phyloP scores from a whole-genome alignment of 2,888 invertebrate genomes.

The Nemapogon koenigi region DNA sequence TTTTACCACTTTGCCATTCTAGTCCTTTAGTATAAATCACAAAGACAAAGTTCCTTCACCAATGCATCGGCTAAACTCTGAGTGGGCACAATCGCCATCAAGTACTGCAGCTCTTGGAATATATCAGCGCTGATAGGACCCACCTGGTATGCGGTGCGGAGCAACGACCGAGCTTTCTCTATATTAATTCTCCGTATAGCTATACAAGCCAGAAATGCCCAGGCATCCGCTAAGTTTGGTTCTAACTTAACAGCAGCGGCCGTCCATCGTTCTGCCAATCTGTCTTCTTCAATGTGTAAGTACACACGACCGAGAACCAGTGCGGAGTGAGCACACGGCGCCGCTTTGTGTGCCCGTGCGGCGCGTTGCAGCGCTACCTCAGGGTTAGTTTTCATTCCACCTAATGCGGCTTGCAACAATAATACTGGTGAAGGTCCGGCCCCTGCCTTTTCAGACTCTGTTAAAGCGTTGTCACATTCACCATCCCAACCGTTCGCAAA shows the following conservation, averaged over 20 bases:
- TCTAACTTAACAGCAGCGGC: slow-evolving; percentile 42
- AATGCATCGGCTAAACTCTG: slow-evolving; percentile 33
- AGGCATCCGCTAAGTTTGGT: slow-evolving; percentile 44
- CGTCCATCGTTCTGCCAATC: slow-evolving; percentile 42
- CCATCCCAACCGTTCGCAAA: slow-evolving; percentile 36
- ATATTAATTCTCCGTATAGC: slow-evolving; percentile 35
- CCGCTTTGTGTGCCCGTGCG: slow-evolving; percentile 39
- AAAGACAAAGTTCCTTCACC: slow-evolving; percentile 38
- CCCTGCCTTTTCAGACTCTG: slow-evolving; percentile 35
- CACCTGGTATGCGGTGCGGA: slow-evolving; percentile 43
- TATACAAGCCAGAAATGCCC: slow-evolving; percentile 43
- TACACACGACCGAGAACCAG: slow-evolving; percentile 39
- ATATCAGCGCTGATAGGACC: slow-evolving; percentile 39
- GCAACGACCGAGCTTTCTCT: slow-evolving; percentile 35
- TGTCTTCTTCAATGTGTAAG: slow-evolving; percentile 27
- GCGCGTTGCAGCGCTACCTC: slow-evolving; percentile 39
- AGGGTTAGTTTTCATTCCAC: slow-evolving; percentile 27
- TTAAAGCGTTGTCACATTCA: slow-evolving; percentile 32
- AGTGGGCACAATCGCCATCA: slow-evolving; percentile 28
- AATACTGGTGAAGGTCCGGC: slow-evolving; percentile 29
- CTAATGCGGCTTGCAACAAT: slow-evolving; percentile 35
- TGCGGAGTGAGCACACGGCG: slow-evolving; percentile 41
- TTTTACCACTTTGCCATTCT: too few species aligned
- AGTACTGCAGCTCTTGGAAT: slow-evolving; percentile 29
- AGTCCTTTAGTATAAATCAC: slow-evolving; percentile 29